phyloP scores from a whole-genome alignment of 2,113 vertebrate species.

The Dasyornis broadbenti region DNA sequence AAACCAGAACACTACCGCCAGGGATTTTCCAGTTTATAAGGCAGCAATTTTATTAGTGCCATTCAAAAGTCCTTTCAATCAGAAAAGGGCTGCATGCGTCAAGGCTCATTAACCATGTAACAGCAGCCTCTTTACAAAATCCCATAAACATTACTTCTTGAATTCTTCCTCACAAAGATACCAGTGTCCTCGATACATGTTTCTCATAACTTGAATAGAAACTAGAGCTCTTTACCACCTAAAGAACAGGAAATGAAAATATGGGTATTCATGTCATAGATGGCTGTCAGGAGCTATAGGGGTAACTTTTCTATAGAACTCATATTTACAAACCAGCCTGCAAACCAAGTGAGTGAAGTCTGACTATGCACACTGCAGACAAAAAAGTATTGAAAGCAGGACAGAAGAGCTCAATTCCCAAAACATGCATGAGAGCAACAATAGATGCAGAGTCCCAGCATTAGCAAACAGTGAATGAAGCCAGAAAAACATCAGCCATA shows the following conservation, averaged over 20 bases:
- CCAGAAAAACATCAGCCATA: slow-evolving; percentile 23
- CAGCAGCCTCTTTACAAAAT: slow-evolving; percentile 32
- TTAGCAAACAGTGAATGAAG: background rate
- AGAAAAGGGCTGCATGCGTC: background rate
- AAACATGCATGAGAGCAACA: background rate
- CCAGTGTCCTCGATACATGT: background rate
- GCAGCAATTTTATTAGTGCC: slow-evolving; percentile 29
- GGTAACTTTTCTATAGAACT: background rate
- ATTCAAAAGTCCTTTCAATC: slow-evolving; percentile 27
- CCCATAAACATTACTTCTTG: slow-evolving; percentile 19
- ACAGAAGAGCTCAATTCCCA: background rate
- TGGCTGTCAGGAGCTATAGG: background rate
- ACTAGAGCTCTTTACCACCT: background rate
- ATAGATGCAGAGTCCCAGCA: slow-evolving; percentile 1
- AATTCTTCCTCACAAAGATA: slow-evolving; percentile 4
- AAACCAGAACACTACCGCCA: background rate
- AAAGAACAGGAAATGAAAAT: background rate
- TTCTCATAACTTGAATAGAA: background rate
- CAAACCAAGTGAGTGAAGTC: background rate
- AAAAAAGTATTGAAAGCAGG: background rate
- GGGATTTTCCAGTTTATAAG: slow-evolving; percentile 25
- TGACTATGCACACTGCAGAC: background rate
- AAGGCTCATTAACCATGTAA: slow-evolving; percentile 44
- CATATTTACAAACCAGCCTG: background rate
- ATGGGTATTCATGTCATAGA: background rate